A percentile compares a stretch with the other conserved stretches of the same genome.
Conservation (phyloP, 1,140 invertebrate species). For the Euura lappo region DNA sequence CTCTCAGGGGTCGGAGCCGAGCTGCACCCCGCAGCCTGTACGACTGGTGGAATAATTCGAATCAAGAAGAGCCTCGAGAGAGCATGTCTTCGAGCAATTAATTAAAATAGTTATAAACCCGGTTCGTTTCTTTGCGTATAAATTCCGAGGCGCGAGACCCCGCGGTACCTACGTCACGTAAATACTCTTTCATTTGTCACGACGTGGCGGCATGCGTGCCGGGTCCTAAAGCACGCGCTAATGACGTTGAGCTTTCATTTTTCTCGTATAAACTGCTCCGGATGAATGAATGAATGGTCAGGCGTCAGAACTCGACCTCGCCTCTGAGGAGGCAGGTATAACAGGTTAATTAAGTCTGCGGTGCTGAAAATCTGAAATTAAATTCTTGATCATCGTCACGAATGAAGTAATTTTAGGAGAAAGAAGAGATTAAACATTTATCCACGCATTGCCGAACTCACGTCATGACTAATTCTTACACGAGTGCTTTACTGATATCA, state of each 20-base stretch:
- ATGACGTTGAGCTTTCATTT: slow-evolving; percentile 4
- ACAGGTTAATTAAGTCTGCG: neutral
- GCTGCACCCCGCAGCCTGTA: too few relatives aligned
- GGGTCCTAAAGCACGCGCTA: neutral
- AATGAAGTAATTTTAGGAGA: neutral
- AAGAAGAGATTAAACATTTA: neutral
- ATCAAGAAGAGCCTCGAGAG: too few relatives aligned
- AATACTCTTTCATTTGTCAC: too few relatives aligned
- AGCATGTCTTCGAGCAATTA: too few relatives aligned
- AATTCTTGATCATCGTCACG: too few relatives aligned
- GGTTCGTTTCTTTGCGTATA: too few relatives aligned
- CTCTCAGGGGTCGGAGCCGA: neutral
- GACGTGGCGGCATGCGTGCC: neutral
- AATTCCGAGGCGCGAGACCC: too few relatives aligned
- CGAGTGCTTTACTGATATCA: too few relatives aligned
- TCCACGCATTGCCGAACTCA: neutral
- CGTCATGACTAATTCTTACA: neutral
- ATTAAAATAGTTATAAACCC: too few relatives aligned
- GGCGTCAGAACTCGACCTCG: neutral
- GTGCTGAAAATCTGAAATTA: neutral
- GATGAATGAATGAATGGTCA: too few relatives aligned
- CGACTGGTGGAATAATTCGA: too few relatives aligned
- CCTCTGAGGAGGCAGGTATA: neutral
- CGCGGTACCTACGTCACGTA: too few relatives aligned
- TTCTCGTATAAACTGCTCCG: neutral